Conservation (phyloP, 2,113 vertebrate species). For the Chlorocebus sabaeus region DNA sequence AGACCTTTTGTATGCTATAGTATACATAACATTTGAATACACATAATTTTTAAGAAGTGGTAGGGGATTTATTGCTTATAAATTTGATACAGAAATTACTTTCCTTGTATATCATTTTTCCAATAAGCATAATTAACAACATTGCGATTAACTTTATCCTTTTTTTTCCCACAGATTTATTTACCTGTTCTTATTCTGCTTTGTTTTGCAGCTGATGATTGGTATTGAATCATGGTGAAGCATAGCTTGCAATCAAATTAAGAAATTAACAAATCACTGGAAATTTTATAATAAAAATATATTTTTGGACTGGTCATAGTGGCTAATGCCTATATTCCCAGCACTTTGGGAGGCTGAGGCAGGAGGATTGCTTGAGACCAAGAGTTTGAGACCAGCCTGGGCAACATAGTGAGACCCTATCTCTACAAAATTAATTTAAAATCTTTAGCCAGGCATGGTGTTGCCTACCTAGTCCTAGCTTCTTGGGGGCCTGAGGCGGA, state of each 20-base stretch:
- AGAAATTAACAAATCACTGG: neutral
- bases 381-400: too few species aligned
- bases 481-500: too few species aligned
- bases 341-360: too few species aligned
- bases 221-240: neutral
- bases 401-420: too few species aligned
- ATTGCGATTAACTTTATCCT: slow-evolving; percentile 57
- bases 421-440: too few species aligned
- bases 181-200: slow-evolving; percentile 47
- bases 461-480: too few species aligned
- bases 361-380: too few species aligned
- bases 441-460: too few species aligned
- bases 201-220: slow-evolving; percentile 56
- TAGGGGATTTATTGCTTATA: slow-evolving; percentile 60
- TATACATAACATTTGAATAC: slow-evolving; percentile 62
- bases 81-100: slow-evolving; percentile 53
- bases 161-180: slow-evolving; percentile 58
- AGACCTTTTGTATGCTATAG: slow-evolving; percentile 68
- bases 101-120: slow-evolving; percentile 41
- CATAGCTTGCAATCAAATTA: slow-evolving; percentile 17
- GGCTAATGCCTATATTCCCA: too few species aligned
- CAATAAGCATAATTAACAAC: slow-evolving; percentile 49
- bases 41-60: slow-evolving; percentile 60
- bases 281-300: slow-evolving; percentile 45
- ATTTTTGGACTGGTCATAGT: neutral